Conservation (phyloP, 2,888 invertebrate genomes). For the Deilephila elpenor region DNA sequence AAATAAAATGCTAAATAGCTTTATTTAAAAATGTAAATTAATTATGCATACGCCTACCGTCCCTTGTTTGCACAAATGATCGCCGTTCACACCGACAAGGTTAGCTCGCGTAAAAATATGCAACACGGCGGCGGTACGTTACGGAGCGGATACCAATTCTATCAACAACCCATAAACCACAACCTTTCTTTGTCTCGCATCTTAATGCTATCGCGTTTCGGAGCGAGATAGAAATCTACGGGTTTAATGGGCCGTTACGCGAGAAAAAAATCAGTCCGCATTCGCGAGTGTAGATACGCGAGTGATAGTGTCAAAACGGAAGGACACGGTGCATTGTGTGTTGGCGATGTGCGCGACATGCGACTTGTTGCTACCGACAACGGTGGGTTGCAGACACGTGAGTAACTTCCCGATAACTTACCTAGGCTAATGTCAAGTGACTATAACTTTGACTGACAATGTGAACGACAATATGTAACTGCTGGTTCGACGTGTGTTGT, state of each 20-base stretch:
- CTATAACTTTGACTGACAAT: no score
- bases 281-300: conserved; percentile 84
- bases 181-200: conserved; percentile 84
- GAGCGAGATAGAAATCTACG: conserved; percentile 84
- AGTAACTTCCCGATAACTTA: conserved; percentile 47
- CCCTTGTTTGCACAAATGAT: conserved; percentile 4
- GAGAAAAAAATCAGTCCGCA: conserved; percentile 85
- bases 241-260: conserved; percentile 85
- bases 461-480: no score
- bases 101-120: conserved; percentile 76
- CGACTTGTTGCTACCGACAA: conserved; percentile 63
- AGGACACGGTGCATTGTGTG: conserved; percentile 73
- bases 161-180: conserved; percentile 85
- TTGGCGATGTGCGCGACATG: conserved; percentile 43
- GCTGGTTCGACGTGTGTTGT: no score
- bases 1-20: background rate
- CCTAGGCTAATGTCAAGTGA: background rate
- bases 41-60: background rate
- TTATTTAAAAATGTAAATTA: background rate
- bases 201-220: conserved; percentile 68
- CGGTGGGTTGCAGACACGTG: conserved; percentile 48
- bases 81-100: conserved; percentile 50
- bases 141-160: conserved; percentile 84
- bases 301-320: conserved; percentile 81
- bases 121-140: conserved; percentile 81